Conservation (phyloP, 2,888 invertebrate species). For the Xestia ashworthii region DNA sequence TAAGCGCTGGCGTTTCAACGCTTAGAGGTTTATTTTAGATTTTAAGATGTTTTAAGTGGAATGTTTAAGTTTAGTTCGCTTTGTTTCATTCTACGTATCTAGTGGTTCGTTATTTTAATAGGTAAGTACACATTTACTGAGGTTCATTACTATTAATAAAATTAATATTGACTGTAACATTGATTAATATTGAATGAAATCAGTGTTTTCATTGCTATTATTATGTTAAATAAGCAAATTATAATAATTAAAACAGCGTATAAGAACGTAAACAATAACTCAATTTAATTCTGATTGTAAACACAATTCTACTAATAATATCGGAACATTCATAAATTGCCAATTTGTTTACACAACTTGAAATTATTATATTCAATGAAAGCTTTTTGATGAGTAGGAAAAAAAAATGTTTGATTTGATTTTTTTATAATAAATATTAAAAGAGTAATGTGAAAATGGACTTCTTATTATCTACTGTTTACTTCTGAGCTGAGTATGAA, state of each 20-base stretch:
- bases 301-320: conserved; percentile 50
- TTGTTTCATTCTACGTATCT: conserved; percentile 5
- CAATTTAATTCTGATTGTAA: conserved; percentile 52
- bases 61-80: conserved; percentile 26
- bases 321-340: conserved; percentile 51
- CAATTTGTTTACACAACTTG: conserved; percentile 53
- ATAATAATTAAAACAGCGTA: conserved; percentile 17
- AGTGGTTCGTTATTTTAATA: neutral
- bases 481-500: neutral
- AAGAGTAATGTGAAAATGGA: conserved; percentile 21
- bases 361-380: conserved; percentile 48
- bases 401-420: conserved; percentile 37
- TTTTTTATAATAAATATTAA: no score
- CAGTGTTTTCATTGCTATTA: neutral
- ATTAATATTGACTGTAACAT: neutral
- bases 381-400: conserved; percentile 24
- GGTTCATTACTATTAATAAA: neutral
- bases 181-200: conserved; percentile 1
- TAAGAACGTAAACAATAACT: conserved; percentile 45
- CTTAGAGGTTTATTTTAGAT: conserved; percentile 40
- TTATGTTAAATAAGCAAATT: conserved; percentile 20
- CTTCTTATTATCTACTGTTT: neutral
- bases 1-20: conserved; percentile 32
- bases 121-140: neutral
- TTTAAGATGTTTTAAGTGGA: conserved; percentile 33